Base-by-base conservation (phyloP, 2,113 vertebrate species). In the Sylvilagus bachmani region DNA sequence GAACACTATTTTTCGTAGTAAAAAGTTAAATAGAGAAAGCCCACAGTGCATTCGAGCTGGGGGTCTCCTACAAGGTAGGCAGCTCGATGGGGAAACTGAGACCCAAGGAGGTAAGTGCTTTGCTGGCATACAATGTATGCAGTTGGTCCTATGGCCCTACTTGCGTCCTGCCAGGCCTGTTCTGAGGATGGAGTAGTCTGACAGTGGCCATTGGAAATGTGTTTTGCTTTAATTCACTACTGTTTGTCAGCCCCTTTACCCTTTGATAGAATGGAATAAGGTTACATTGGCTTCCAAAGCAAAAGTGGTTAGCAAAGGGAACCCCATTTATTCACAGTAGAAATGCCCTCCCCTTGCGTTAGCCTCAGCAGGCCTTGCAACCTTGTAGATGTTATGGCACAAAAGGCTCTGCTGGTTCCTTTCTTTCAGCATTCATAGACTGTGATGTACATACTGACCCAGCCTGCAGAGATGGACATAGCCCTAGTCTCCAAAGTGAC, bases 261-360 rank as follows among this genome's bases (percentile, higher is more conserved):
- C 38, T 93, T 93, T 53, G 24, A 64, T 51, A 93, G 70, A 83
- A 74, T 21, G 33, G 55, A 51, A 86, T 85, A 79, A 86, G 51
- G 67, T 94, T 93, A 95, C 91, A 93, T 93, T 91, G 74, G 2
- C 74, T 94, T 95, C 58, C 29, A 33, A 94, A 93, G 78, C 73
- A 62, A 80, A 90, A 51, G 70, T 49, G 74, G 66, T 79, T 78
- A 88, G 44, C 19, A 64, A 31, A 69, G 49, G 74, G 31, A 58
- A 6, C 58, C 55, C 64, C 17, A 0, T 71, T 88, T 71, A 44
- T 96, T 92, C 71, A 74, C n/a, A 94, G n/a, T 88, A 78, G 55
- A 94, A 84, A 93, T 90, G 53, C 5, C 27, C 75, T 89, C 10
- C 27, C 24, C 66, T 36, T n/a, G 69, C 74, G 29, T 81, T 92